These are phyloP conservation scores for Phenganax subtilis DNA, from an alignment of 92 coral and sea anemone species.

Conservation along the genomic window DNA sequence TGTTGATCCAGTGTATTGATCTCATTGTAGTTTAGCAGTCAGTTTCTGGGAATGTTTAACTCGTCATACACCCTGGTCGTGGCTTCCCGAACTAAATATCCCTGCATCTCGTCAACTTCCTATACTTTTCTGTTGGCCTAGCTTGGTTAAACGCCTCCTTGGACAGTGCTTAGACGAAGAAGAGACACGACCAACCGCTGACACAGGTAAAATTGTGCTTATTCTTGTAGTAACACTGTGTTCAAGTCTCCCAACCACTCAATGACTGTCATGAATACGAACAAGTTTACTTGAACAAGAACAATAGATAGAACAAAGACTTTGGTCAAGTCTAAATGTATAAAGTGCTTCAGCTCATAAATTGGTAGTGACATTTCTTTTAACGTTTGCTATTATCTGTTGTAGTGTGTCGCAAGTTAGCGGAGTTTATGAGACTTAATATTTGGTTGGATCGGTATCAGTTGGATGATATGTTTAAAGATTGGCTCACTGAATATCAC, in stretches of 20 bases:
- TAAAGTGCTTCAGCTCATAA: no score
- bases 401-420: conserved; percentile 23
- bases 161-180: conserved; percentile 31
- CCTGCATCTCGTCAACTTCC: conserved; percentile 23
- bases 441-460: conserved; percentile 20
- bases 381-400: no score
- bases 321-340: no score
- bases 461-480: conserved; percentile 27
- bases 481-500: conserved; percentile 16
- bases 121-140: conserved; percentile 21
- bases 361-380: no score
- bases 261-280: no score
- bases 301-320: no score
- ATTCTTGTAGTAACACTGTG: no score
- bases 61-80: conserved; percentile 75
- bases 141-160: not conserved
- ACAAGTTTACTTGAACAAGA: no score
- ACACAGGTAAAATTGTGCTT: not conserved
- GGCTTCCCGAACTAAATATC: conserved; percentile 53
- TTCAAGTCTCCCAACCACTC: no score
- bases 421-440: not conserved
- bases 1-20: not conserved
- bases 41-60: conserved; percentile 82
- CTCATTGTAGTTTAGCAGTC: conserved; percentile 64
- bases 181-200: conserved; percentile 23